Percentiles rank a stretch among this genome's conserved stretches.
Conservation (phyloP, 2,888 invertebrate genomes). For the Athalia circularis region DNA sequence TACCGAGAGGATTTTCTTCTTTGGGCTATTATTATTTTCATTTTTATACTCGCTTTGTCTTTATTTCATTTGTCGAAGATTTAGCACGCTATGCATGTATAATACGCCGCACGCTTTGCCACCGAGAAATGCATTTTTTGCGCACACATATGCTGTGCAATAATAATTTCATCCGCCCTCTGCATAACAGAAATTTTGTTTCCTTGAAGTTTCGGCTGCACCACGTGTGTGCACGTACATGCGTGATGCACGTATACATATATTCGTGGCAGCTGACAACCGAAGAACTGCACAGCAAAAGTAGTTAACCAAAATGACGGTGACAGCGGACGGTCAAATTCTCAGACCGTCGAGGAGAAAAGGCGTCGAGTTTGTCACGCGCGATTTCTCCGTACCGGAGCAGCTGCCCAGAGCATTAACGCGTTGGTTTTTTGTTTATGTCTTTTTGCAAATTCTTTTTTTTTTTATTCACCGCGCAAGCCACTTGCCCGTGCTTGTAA, state of each 20-base stretch:
- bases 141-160: neutral
- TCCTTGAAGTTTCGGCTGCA: neutral
- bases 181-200: constrained; percentile 7
- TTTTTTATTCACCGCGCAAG: neutral
- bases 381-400: constrained; percentile 44
- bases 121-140: neutral
- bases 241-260: too few relatives aligned
- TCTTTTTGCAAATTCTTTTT: neutral
- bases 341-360: constrained; percentile 15
- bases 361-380: constrained; percentile 44
- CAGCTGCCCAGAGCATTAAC: constrained; percentile 46
- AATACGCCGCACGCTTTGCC: constrained; percentile 1
- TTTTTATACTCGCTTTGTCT: neutral
- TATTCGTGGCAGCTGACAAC: too few relatives aligned
- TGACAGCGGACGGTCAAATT: constrained; percentile 41
- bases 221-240: too few relatives aligned
- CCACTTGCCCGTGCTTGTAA: neutral
- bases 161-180: neutral
- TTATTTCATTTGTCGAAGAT: neutral
- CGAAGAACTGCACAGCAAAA: too few relatives aligned
- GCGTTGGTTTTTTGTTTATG: neutral
- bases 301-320: constrained; percentile 4
- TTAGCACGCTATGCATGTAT: neutral
- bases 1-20: constrained; percentile 19
- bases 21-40: neutral